A percentile compares a stretch with the other conserved stretches of the same genome.
Evolutionary conservation across 2,888 invertebrate genomes (phyloP).

Genomic region (Drosophila fulvimacula): DNA sequence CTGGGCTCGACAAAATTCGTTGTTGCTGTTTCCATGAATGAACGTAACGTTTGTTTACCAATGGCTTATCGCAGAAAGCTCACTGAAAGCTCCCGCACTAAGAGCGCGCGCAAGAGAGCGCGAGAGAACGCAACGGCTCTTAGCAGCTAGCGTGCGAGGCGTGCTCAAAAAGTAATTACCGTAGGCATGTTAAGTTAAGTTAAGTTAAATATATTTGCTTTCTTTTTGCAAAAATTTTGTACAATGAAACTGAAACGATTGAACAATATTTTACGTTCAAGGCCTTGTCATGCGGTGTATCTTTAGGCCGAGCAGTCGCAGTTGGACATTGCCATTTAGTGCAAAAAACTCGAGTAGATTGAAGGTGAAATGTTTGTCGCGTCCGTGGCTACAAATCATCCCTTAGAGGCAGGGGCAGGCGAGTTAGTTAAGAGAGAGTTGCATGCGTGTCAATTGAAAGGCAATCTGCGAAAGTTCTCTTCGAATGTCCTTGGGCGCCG

Average conservation of each 20-base stretch:
- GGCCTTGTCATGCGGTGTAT: not conserved
- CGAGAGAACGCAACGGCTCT: conserved; percentile 21
- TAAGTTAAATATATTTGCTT: not conserved
- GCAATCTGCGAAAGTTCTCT: conserved; percentile 24
- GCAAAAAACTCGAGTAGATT: conserved; percentile 2
- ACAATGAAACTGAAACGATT: too few species aligned
- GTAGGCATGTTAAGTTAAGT: too few species aligned
- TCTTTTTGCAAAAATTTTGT: too few species aligned
- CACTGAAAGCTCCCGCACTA: conserved; percentile 43
- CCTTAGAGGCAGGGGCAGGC: conserved; percentile 14
- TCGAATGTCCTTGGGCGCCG: conserved; percentile 43
- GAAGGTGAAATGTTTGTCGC: conserved; percentile 28
- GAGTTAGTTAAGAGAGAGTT: conserved; percentile 25
- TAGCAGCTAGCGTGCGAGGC: conserved; percentile 18
- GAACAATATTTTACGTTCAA: not conserved
- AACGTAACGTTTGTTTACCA: conserved; percentile 82
- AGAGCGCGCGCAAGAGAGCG: conserved; percentile 21
- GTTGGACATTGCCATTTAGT: not conserved
- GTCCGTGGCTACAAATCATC: conserved; percentile 21
- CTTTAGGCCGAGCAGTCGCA: not conserved
- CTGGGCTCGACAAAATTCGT: conserved; percentile 38
- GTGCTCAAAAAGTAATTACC: conserved; percentile 15
- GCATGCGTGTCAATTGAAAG: conserved; percentile 26
- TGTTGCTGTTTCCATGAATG: conserved; percentile 80
- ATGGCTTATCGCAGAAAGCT: conserved; percentile 57